Evolutionary conservation across 2,113 vertebrate genomes (phyloP), one percentile per base, ranked within the genome.

Genomic region (Oriolus oriolus): DNA sequence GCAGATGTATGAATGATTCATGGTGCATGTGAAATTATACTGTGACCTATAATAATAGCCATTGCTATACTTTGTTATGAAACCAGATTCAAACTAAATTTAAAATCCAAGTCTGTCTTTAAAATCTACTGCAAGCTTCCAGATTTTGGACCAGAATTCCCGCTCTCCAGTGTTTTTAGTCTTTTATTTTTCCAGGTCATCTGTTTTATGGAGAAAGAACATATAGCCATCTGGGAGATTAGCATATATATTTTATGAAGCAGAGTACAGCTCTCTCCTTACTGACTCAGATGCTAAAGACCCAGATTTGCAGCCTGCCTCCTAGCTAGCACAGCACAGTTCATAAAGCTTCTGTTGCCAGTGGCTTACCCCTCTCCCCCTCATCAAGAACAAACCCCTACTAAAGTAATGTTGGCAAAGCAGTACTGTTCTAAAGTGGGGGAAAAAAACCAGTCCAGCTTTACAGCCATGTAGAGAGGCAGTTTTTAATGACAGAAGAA

Each of bases 171-270:
- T 69, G 79, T 56, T 85, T 89, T 91, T 17, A 87, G 53, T 69
- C 80, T 85, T 88, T 65, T 70, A 53, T 90, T 89, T 96, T 96
- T 96, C 77, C 91, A 96, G 92, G 87, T 97, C 94, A 96, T 83
- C 91, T 95, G 88, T 88, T 96, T 79, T 50, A 87, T 50, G 74
- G 70, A 94, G 89, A 90, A 97, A 95, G 84, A 87, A 89, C 84
- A 93, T 68, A 77, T 3, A 97, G 76, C 84, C 91, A 97, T 90
- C 93, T 97, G 95, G 94, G 93, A 96, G 73, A 96, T 96, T 94
- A 96, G 84, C 91, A 96, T 95, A 95, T 94, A 95, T 96, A 95
- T 96, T 97, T 96, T 84, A 97, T 96, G 94, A 97, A 95, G 91
- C 61, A 52, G 80, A 90, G 68, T 21, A 71, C 86, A 95, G 84